phyloP scores from a whole-genome alignment of 2,113 vertebrate species.

The Pagrus major region DNA sequence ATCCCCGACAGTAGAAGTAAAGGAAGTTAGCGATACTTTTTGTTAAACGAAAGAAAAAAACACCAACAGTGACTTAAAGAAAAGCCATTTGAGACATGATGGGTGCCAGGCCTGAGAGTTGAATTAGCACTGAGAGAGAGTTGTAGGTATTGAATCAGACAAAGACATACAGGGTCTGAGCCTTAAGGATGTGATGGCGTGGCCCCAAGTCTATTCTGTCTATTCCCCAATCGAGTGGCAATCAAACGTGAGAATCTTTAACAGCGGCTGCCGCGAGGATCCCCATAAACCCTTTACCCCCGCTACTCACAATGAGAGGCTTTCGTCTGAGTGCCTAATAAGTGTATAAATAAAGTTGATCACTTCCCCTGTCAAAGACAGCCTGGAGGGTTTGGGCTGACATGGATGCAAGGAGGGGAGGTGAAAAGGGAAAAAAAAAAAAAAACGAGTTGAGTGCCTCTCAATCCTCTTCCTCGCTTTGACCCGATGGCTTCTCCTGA shows the following conservation, averaged over 20 bases:
- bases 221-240: constrained; percentile 60
- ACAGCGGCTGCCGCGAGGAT: constrained; percentile 57
- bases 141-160: constrained; percentile 43
- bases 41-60: constrained; percentile 3
- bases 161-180: constrained; percentile 47
- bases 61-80: not conserved
- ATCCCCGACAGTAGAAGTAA: not conserved
- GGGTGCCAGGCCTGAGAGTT: constrained; percentile 30
- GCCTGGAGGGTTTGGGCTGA: constrained; percentile 74
- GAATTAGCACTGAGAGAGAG: constrained; percentile 38
- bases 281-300: constrained; percentile 69
- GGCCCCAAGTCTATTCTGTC: constrained; percentile 55
- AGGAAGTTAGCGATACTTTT: not conserved
- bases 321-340: constrained; percentile 77
- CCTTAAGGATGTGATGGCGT: constrained; percentile 59
- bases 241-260: constrained; percentile 78
- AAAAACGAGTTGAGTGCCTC: constrained; percentile 77
- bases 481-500: constrained; percentile 76
- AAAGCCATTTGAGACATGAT: constrained; percentile 21
- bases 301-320: constrained; percentile 68
- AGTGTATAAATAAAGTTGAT: constrained; percentile 85
- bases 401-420: constrained; percentile 76
- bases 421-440: constrained; percentile 59
- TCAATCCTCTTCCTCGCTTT: constrained; percentile 76
- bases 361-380: constrained; percentile 81